Evolutionary conservation across 2,797 vertebrate genomes (phyloP), one percentile per base, ranked within the genome.

Genomic region (Anguilla marmorata): DNA sequence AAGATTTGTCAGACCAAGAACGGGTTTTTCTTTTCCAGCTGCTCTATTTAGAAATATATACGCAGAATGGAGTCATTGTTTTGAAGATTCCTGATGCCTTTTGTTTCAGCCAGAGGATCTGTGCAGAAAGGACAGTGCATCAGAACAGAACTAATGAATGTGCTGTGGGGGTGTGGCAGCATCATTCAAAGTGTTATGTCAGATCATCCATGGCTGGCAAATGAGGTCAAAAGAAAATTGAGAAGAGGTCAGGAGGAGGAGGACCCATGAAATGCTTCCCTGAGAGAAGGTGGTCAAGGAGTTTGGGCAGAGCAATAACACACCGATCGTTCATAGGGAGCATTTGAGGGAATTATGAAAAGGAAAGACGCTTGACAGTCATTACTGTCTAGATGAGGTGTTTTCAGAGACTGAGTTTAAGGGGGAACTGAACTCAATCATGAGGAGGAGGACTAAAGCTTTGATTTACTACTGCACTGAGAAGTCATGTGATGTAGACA

Each of bases 171-270:
- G 76, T 80, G 76, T 24, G 41, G 76, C 19, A 7, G 37, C 37
- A 80, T 80, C 33, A 24, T 80, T 80, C 33, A 45, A 24, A 48
- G 14, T 48, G 19, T 48, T 37, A 80, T 45, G 37, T 45, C 33
- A 80, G 37, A 80, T 24, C 19, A 80, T 80, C 8, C 76, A 21
- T 24, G 41, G 76, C 14, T 80, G 19, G 76, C 41, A 45, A 80
- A 80, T 80, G 76, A 80, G 33, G 76, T 80, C 76, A 80, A 21
- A 21, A 80, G 37, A 48, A 80, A 80, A 48, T 45, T 48, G 19
- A 80, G 19, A 80, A 45, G 37, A 24, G 76, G 76, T 45, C 76
- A 80, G 41, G 37, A 48, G 76, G 76, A 80, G 76, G 41, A 48
- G 76, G 16, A 80, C 37, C 76, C 33, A 24, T 80, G 33, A 45